Evolutionary conservation across 1,140 invertebrate genomes (phyloP).

Genomic region (Pinna nobilis): DNA sequence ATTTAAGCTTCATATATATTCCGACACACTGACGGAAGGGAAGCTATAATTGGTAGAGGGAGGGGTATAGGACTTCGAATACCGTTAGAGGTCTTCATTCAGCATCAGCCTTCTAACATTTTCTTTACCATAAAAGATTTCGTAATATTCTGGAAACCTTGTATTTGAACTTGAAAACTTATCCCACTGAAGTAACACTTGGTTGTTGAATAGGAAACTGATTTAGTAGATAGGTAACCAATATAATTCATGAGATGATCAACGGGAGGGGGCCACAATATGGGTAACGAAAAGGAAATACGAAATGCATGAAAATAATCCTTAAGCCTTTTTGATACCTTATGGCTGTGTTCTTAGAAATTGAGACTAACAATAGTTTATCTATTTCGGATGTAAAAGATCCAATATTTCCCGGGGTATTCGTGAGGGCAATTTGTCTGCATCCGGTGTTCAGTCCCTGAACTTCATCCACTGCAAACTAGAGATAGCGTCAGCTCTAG

Average conservation of each 20-base stretch:
- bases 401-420: not conserved
- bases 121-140: slow-evolving; percentile 12
- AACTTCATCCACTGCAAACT: not conserved
- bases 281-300: not conserved
- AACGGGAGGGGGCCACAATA: not conserved
- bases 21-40: not conserved
- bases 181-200: slow-evolving; percentile 11
- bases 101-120: slow-evolving; percentile 21
- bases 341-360: not conserved
- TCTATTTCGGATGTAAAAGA: not conserved
- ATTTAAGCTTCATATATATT: not conserved
- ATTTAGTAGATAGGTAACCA: not conserved
- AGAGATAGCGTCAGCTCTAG: slow-evolving; percentile 8
- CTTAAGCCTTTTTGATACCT: not conserved
- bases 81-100: not conserved
- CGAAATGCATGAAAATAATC: not conserved
- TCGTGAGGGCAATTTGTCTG: not conserved
- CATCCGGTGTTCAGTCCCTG: not conserved
- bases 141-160: not conserved
- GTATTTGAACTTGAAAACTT: slow-evolving; percentile 2
- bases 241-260: slow-evolving; percentile 12
- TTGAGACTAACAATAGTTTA: not conserved
- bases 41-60: not conserved
- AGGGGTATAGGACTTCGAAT: not conserved
- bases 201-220: not conserved